Conservation (phyloP, 2,888 invertebrate genomes). For the Nomada flava region DNA sequence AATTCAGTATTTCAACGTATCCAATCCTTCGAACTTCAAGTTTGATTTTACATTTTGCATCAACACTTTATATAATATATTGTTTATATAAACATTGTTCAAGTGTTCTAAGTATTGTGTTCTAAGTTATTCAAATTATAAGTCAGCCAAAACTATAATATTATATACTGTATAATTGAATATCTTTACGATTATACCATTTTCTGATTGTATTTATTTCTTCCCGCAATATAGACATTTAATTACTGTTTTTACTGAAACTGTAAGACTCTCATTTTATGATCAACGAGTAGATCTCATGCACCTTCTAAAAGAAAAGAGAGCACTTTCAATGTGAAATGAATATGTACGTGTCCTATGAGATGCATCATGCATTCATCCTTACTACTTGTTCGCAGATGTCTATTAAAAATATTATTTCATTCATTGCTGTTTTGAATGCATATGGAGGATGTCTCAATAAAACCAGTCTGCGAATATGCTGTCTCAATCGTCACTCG, state of each 20-base stretch:
- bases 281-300: conserved; percentile 22
- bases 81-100: neutral
- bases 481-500: conserved; percentile 20
- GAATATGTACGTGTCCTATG: conserved; percentile 33
- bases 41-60: too few species aligned
- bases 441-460: conserved; percentile 10
- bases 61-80: neutral
- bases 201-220: neutral
- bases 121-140: neutral
- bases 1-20: neutral
- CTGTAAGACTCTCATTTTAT: conserved; percentile 27
- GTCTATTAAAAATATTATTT: conserved; percentile 36
- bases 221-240: neutral
- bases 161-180: neutral
- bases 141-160: neutral
- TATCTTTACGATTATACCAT: neutral
- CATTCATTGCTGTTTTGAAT: conserved; percentile 29
- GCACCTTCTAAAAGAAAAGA: conserved; percentile 35
- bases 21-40: too few species aligned
- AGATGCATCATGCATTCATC: conserved; percentile 35
- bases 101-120: neutral
- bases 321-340: conserved; percentile 37
- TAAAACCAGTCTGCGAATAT: conserved; percentile 19
- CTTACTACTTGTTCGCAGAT: conserved; percentile 14
- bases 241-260: conserved; percentile 35